Evolutionary conservation across 2,113 vertebrate genomes (phyloP).

Genomic region (Aldabrachelys gigantea): DNA sequence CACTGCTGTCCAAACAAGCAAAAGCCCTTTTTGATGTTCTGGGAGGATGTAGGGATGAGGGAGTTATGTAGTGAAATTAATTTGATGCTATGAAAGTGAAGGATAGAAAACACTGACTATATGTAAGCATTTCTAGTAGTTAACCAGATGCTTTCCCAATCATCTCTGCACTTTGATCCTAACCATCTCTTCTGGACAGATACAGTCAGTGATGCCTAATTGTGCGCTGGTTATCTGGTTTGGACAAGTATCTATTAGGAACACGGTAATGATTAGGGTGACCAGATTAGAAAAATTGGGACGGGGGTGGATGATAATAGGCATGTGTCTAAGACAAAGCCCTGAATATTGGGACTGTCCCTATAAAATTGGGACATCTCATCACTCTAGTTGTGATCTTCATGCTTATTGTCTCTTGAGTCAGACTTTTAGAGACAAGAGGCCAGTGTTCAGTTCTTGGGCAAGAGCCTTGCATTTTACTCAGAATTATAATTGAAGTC

Average conservation of each 20-base stretch:
- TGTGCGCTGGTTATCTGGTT: slow-evolving; percentile 28
- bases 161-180: neutral
- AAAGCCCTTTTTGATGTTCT: neutral
- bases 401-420: neutral
- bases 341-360: no score
- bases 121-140: neutral
- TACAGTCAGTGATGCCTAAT: slow-evolving; percentile 22
- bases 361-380: no score
- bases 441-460: neutral
- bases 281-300: no score
- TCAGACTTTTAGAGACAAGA: neutral
- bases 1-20: neutral
- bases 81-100: neutral
- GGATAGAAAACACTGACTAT: slow-evolving; percentile 17
- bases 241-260: neutral
- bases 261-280: neutral
- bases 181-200: neutral
- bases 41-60: slow-evolving; percentile 1
- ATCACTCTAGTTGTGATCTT: neutral
- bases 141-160: neutral
- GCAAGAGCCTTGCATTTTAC: neutral
- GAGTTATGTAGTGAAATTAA: neutral
- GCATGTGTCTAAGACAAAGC: no score
- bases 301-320: no score
- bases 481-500: neutral